These are phyloP conservation scores for Acrobasis suavella DNA, from an alignment of 2,888 invertebrate species.

Conservation along the genomic window DNA sequence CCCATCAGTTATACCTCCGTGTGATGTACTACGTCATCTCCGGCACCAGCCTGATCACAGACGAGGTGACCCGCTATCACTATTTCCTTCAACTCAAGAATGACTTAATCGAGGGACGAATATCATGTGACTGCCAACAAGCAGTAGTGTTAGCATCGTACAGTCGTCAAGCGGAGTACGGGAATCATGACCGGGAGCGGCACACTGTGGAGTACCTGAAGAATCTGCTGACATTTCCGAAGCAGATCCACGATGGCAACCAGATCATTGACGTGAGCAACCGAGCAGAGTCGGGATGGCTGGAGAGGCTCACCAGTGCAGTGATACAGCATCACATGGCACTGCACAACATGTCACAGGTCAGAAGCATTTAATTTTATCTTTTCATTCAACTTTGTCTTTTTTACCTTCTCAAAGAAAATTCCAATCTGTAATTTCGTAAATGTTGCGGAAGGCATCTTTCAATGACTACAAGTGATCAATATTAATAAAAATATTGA, in stretches of 20 bases:
- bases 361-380: conserved; percentile 50
- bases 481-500: too few species aligned
- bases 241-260: conserved; percentile 85
- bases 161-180: conserved; percentile 98
- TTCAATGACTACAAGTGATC: too few species aligned
- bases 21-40: conserved; percentile 97
- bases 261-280: conserved; percentile 73
- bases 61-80: conserved; percentile 97
- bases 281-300: conserved; percentile 85
- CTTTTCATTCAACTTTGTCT: too few species aligned
- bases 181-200: conserved; percentile 92
- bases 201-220: conserved; percentile 96
- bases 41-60: conserved; percentile 92
- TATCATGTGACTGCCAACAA: conserved; percentile 94
- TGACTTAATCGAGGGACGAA: conserved; percentile 96
- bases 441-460: too few species aligned
- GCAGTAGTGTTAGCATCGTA: conserved; percentile 96
- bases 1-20: conserved; percentile 92
- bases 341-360: conserved; percentile 88
- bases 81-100: conserved; percentile 97
- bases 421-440: too few species aligned
- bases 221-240: conserved; percentile 95
- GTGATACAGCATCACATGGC: conserved; percentile 89
- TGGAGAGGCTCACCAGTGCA: conserved; percentile 90
- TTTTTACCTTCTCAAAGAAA: too few species aligned